Evolutionary conservation across 37 sponge, comb jelly and placozoan genomes (phyloP).

Genomic region (Mnemiopsis leidyi): DNA sequence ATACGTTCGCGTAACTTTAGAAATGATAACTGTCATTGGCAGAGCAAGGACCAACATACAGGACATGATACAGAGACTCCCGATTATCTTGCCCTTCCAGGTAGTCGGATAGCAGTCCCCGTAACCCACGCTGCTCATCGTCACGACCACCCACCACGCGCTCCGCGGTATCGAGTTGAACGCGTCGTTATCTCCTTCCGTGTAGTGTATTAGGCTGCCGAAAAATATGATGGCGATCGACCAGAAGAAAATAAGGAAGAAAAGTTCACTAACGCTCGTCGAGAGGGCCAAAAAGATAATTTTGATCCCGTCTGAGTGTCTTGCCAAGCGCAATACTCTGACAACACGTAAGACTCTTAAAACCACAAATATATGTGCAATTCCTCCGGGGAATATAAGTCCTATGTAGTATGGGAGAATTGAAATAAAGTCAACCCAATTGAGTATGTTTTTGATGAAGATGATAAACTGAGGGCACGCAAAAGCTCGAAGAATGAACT

Average conservation of each 20-base stretch:
- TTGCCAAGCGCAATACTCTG: slow-evolving; percentile 7
- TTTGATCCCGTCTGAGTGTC: slow-evolving; percentile 61
- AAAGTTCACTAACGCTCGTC: slow-evolving; percentile 47
- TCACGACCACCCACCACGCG: slow-evolving; percentile 65
- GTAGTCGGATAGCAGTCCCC: slow-evolving; percentile 33
- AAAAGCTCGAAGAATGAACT: background rate
- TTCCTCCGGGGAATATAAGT: slow-evolving; percentile 64
- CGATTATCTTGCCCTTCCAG: background rate
- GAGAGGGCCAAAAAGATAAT: slow-evolving; percentile 64
- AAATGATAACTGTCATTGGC: slow-evolving; percentile 64
- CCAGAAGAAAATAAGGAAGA: slow-evolving; percentile 66
- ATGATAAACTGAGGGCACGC: slow-evolving; percentile 24
- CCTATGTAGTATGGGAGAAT: slow-evolving; percentile 64
- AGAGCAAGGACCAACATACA: slow-evolving; percentile 65
- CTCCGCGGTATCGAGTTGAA: slow-evolving; percentile 44
- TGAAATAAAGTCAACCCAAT: slow-evolving; percentile 54
- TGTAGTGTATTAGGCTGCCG: slow-evolving; percentile 51
- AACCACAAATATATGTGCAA: slow-evolving; percentile 36
- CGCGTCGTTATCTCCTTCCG: slow-evolving; percentile 16
- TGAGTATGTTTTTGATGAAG: slow-evolving; percentile 30
- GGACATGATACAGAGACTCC: slow-evolving; percentile 63
- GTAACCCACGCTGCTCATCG: slow-evolving; percentile 58
- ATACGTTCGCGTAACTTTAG: slow-evolving; percentile 47
- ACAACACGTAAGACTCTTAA: slow-evolving; percentile 39
- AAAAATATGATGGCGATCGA: slow-evolving; percentile 61